Evolutionary conservation across 2,888 invertebrate species (phyloP).

Genomic region (Nomada fucata): DNA sequence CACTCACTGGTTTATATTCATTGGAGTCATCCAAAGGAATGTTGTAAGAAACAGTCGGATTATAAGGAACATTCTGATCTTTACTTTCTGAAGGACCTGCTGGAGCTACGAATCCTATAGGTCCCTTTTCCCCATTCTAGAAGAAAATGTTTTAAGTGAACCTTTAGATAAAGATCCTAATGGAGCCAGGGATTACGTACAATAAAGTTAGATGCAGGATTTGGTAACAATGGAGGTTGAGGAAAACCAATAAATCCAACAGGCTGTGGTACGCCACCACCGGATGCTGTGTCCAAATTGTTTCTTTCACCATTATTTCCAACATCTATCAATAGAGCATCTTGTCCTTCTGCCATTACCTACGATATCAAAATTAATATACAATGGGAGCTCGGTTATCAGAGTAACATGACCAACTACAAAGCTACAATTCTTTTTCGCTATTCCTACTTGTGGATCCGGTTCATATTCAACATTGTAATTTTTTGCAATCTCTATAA

Average conservation of each 20-base stretch:
- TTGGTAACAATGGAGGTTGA: constrained; percentile 88
- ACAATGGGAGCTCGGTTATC: not conserved
- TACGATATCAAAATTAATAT: constrained; percentile 9
- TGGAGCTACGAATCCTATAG: constrained; percentile 79
- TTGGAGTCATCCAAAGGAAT: constrained; percentile 86
- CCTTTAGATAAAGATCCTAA: not conserved
- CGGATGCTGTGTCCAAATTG: constrained; percentile 86
- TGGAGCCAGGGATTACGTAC: constrained; percentile 56
- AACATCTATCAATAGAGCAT: constrained; percentile 80
- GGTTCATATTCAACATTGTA: constrained; percentile 98
- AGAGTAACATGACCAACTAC: no score
- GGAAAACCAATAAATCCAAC: constrained; percentile 94
- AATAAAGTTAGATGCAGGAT: constrained; percentile 80
- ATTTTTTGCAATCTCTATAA: constrained; percentile 98
- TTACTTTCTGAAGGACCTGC: constrained; percentile 68
- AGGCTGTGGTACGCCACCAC: constrained; percentile 87
- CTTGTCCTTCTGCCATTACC: constrained; percentile 91
- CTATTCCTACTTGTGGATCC: constrained; percentile 89
- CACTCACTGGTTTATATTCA: constrained; percentile 74
- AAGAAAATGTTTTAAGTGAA: constrained; percentile 3
- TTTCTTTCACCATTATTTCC: constrained; percentile 83
- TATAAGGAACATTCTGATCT: constrained; percentile 79
- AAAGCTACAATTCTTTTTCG: not conserved
- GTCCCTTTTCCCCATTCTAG: constrained; percentile 69
- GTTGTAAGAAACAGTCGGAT: constrained; percentile 87